phyloP scores from a whole-genome alignment of 2,797 vertebrate genomes.

The Sebastes minor region DNA sequence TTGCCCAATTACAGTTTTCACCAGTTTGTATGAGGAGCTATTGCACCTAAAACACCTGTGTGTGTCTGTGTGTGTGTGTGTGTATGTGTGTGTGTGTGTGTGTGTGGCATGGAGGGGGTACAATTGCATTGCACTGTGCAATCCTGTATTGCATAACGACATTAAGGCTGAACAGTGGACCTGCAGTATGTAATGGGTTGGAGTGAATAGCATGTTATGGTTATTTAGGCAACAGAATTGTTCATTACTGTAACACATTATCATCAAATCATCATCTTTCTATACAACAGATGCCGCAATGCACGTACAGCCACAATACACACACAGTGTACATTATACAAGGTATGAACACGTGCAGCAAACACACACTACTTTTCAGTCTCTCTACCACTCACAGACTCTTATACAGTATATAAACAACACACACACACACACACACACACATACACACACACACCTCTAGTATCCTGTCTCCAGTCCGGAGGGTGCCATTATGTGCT shows the following conservation, averaged over 20 bases:
- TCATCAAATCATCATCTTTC: not conserved
- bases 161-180: not conserved
- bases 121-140: constrained; percentile 3
- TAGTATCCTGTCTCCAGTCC: constrained; percentile 93
- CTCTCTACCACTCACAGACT: not conserved
- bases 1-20: no score
- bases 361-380: not conserved
- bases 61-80: fast-evolving
- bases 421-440: constrained; percentile 1
- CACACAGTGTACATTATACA: not conserved
- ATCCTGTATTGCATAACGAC: not conserved
- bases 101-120: not conserved
- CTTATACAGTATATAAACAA: not conserved
- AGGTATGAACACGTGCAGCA: not conserved
- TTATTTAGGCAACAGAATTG: constrained; percentile 5
- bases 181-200: not conserved
- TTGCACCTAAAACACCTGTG: no score
- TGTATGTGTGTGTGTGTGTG: not conserved
- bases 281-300: not conserved
- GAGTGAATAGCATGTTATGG: not conserved
- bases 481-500: constrained; percentile 89
- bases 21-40: not conserved
- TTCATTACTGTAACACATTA: not conserved
- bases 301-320: not conserved
- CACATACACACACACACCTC: constrained; percentile 77